A percentile compares a stretch with the other conserved stretches of the same genome.
phyloP scores from a whole-genome alignment of 2,888 invertebrate genomes.

The Baronia brevicornis region DNA sequence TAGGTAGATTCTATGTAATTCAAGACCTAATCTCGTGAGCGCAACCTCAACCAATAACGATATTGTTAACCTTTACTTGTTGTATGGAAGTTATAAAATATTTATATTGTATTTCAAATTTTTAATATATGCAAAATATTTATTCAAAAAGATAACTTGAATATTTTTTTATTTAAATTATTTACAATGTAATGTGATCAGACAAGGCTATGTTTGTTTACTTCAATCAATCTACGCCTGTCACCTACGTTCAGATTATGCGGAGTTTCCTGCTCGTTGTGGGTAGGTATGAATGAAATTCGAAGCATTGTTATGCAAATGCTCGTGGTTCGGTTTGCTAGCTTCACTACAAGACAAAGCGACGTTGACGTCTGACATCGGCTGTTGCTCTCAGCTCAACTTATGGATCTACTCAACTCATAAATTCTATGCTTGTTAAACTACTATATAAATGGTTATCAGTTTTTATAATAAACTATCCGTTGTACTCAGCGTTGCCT shows the following conservation, averaged over 20 bases:
- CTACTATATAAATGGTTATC: slow-evolving; percentile 21
- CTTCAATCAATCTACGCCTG: slow-evolving; percentile 11
- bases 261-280: slow-evolving; percentile 21
- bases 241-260: slow-evolving; percentile 25
- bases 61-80: too few relatives aligned
- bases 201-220: slow-evolving; percentile 5
- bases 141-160: too few relatives aligned
- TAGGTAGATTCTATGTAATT: too few relatives aligned
- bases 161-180: background rate
- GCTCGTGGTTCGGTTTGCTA: slow-evolving; percentile 59
- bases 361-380: slow-evolving; percentile 63
- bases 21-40: too few relatives aligned
- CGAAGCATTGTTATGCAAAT: slow-evolving; percentile 71
- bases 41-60: too few relatives aligned
- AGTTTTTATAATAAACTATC: slow-evolving; percentile 8
- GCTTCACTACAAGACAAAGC: slow-evolving; percentile 69
- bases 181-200: slow-evolving; percentile 6
- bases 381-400: slow-evolving; percentile 56
- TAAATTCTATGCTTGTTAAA: slow-evolving; percentile 35
- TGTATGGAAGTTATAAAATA: too few relatives aligned
- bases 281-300: slow-evolving; percentile 55
- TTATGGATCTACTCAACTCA: slow-evolving; percentile 46
- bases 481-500: slow-evolving; percentile 47
- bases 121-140: too few relatives aligned
- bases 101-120: too few relatives aligned